These are phyloP conservation scores for Zaprionus africanus DNA, from an alignment of 1,140 invertebrate species.

Conservation along the genomic window DNA sequence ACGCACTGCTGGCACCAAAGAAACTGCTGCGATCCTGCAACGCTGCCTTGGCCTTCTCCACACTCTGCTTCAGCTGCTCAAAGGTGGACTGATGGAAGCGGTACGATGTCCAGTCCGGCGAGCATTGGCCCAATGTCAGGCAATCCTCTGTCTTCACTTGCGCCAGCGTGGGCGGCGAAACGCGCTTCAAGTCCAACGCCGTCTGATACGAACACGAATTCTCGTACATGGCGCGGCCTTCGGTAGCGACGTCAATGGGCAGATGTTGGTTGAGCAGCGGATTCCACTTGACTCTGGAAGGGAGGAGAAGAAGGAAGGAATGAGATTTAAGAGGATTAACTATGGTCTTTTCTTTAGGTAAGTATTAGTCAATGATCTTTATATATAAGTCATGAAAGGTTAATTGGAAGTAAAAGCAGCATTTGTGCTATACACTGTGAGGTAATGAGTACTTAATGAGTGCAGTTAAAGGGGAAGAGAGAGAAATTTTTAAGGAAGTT, in stretches of 20 bases:
- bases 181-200: constrained; percentile 92
- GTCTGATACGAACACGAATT: constrained; percentile 94
- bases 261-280: constrained; percentile 72
- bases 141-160: constrained; percentile 87
- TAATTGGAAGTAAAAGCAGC: too few species aligned
- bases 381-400: not conserved
- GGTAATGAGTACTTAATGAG: too few species aligned
- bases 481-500: too few species aligned
- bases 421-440: too few species aligned
- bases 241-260: constrained; percentile 55
- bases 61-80: constrained; percentile 94
- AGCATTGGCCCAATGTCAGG: constrained; percentile 84
- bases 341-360: not conserved
- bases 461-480: too few species aligned
- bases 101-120: constrained; percentile 90
- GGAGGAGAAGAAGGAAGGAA: not conserved
- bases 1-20: constrained; percentile 82
- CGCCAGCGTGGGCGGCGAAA: constrained; percentile 84
- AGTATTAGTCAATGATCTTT: not conserved
- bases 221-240: constrained; percentile 90
- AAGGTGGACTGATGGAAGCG: constrained; percentile 92
- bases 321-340: not conserved
- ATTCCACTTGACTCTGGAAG: constrained; percentile 83
- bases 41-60: constrained; percentile 94
- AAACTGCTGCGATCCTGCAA: constrained; percentile 86